Conservation (phyloP, 2,797 vertebrate genomes). For the Orientallactaga sibirica region DNA sequence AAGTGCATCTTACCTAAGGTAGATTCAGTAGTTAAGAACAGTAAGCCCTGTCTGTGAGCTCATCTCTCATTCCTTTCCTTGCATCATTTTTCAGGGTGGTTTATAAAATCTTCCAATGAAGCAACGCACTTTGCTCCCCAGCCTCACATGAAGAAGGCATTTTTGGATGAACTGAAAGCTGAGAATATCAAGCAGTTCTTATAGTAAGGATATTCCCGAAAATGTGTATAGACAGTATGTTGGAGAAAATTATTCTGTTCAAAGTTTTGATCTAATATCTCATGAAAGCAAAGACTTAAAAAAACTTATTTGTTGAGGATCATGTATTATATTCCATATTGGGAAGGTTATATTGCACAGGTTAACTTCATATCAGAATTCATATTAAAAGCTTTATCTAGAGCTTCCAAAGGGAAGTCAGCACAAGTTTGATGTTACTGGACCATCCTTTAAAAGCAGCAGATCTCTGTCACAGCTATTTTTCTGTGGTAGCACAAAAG, state of each 20-base stretch:
- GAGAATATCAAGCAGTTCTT: slow-evolving; percentile 93
- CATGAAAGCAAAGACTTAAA: not conserved
- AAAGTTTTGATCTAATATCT: slow-evolving; percentile 32
- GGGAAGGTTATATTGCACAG: not conserved
- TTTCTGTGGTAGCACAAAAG: not conserved
- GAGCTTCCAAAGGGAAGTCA: not conserved
- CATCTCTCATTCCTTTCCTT: slow-evolving; percentile 61
- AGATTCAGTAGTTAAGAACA: not conserved
- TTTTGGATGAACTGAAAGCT: slow-evolving; percentile 94
- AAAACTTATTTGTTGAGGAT: slow-evolving; percentile 4
- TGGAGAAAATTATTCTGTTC: slow-evolving; percentile 13
- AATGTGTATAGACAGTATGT: not conserved
- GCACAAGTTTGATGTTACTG: not conserved
- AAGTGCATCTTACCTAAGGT: slow-evolving; percentile 5
- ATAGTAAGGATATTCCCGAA: slow-evolving; percentile 85
- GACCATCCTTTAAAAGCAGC: not conserved
- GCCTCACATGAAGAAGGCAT: slow-evolving; percentile 87
- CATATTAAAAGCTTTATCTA: too few species aligned
- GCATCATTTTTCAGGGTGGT: slow-evolving; percentile 91
- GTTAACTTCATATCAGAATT: not conserved
- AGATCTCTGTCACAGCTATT: not conserved
- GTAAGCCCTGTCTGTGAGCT: not conserved
- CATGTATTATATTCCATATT: not conserved
- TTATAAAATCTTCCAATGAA: slow-evolving; percentile 88
- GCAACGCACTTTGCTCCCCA: slow-evolving; percentile 69